A percentile compares a stretch with the other conserved stretches of the same genome.
phyloP scores from a whole-genome alignment of 2,797 vertebrate species.

The Urocyon cinereoargenteus region DNA sequence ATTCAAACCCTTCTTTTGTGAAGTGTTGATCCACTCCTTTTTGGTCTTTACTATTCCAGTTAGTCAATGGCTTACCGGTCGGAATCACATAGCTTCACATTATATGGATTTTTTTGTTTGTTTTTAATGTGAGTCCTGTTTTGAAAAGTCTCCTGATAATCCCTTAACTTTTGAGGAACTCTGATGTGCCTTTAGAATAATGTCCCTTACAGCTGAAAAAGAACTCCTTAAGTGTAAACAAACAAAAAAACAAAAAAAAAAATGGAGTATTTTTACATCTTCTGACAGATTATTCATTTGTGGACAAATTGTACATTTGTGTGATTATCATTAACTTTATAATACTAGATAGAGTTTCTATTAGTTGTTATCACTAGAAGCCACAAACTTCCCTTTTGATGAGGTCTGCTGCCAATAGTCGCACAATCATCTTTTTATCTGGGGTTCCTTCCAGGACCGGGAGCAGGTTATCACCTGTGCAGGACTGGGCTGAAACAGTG shows the following conservation, averaged over 20 bases:
- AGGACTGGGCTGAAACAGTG: not conserved
- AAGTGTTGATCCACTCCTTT: not conserved
- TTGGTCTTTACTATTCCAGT: constrained; percentile 17
- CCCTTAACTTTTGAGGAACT: constrained; percentile 19
- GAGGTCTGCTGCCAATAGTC: not conserved
- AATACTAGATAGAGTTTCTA: not conserved
- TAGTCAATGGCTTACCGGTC: constrained; percentile 14
- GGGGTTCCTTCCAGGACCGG: not conserved
- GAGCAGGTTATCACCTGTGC: not conserved
- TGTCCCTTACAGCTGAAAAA: not conserved
- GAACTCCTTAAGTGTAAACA: constrained; percentile 8
- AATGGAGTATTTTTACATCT: constrained; percentile 32
- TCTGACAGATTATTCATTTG: not conserved
- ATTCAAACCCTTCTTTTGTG: not conserved
- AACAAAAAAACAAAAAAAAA: not conserved
- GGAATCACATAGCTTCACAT: constrained; percentile 53
- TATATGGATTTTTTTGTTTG: not conserved
- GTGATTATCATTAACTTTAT: not conserved
- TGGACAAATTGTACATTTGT: constrained; percentile 13
- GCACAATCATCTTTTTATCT: not conserved
- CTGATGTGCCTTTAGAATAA: not conserved
- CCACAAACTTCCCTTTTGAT: not conserved
- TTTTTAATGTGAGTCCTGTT: constrained; percentile 18
- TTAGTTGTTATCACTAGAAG: not conserved
- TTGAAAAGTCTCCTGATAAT: not conserved